phyloP scores from a whole-genome alignment of 2,113 vertebrate genomes.

The Myanophis thanlyinensis region DNA sequence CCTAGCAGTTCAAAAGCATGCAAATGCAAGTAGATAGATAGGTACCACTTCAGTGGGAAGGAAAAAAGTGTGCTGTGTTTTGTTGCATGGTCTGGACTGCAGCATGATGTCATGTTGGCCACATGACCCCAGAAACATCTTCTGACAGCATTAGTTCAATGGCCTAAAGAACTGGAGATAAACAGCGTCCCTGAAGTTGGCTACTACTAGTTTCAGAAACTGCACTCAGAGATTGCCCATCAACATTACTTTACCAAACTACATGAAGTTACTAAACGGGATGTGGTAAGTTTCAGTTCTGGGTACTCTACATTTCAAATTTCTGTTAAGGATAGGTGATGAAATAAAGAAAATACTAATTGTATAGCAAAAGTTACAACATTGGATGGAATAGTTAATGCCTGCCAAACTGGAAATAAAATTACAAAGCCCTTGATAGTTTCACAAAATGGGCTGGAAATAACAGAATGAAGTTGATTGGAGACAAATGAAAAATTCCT shows the following conservation, averaged over 20 bases:
- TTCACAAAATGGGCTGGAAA: not conserved
- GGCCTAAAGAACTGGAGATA: not conserved
- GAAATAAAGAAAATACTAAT: not conserved
- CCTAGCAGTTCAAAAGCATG: not conserved
- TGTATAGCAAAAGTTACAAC: not conserved
- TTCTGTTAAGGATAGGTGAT: not conserved
- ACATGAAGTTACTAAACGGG: not conserved
- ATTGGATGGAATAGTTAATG: not conserved
- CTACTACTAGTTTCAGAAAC: not conserved
- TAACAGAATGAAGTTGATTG: not conserved
- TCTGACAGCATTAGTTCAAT: not conserved
- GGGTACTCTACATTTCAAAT: not conserved
- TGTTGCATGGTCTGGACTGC: not conserved
- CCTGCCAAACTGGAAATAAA: not conserved
- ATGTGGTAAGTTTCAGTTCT: not conserved
- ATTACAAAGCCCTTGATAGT: not conserved
- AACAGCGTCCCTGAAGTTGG: not conserved
- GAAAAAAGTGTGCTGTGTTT: not conserved
- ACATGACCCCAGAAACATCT: not conserved
- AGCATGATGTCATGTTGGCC: not conserved
- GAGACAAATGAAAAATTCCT: not conserved
- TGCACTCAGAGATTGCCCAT: not conserved
- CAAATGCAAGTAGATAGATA: not conserved
- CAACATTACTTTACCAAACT: not conserved
- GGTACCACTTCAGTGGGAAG: not conserved